Conservation (phyloP, 2,888 invertebrate genomes). For the Camptogramma bilineatum region DNA sequence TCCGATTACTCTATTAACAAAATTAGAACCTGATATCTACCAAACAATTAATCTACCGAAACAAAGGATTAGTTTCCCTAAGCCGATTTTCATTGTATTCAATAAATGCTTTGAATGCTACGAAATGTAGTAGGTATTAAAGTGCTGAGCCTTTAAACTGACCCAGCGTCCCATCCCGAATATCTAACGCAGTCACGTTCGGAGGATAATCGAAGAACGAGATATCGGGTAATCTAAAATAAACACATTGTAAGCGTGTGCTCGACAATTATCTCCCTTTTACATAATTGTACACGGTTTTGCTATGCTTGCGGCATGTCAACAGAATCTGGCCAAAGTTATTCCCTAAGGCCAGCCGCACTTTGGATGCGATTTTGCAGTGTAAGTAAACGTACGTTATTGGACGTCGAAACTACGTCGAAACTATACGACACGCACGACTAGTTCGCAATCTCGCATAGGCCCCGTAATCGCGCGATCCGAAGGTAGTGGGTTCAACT, state of each 20-base stretch:
- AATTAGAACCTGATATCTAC: not conserved
- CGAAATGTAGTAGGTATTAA: slow-evolving; percentile 17
- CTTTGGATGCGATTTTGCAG: no score
- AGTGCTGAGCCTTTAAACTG: slow-evolving; percentile 25
- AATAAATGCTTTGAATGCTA: slow-evolving; percentile 13
- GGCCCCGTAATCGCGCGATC: no score
- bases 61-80: not conserved
- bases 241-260: slow-evolving; percentile 29
- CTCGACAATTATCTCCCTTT: slow-evolving; percentile 29
- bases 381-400: not conserved
- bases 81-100: slow-evolving; percentile 5
- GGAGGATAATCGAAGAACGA: slow-evolving; percentile 30
- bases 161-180: slow-evolving; percentile 7
- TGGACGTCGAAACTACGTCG: no score
- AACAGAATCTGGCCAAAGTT: not conserved
- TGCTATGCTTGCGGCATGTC: not conserved
- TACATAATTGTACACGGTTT: not conserved
- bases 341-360: no score
- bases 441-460: no score
- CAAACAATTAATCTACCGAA: not conserved
- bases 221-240: slow-evolving; percentile 29
- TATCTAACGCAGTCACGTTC: slow-evolving; percentile 31
- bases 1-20: not conserved
- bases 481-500: no score
- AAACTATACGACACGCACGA: no score